A percentile compares a stretch with the other conserved stretches of the same genome.
Conservation (phyloP, 2,113 vertebrate genomes). For the Dromas ardeola region DNA sequence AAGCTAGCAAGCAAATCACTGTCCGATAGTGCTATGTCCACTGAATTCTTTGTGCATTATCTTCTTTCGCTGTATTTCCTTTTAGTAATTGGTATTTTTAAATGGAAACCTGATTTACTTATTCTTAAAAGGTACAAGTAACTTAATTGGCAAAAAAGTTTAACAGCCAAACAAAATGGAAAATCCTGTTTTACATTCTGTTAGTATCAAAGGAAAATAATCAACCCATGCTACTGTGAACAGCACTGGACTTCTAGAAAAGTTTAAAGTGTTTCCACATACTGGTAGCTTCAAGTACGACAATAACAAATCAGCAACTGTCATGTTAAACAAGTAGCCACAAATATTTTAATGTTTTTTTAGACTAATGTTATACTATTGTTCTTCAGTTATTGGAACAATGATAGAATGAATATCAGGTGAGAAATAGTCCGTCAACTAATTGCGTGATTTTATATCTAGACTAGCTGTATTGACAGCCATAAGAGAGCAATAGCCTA, state of each 20-base stretch:
- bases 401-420: not conserved
- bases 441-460: not conserved
- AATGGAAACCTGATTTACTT: not conserved
- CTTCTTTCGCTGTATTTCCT: not conserved
- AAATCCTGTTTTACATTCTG: not conserved
- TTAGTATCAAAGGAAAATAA: not conserved
- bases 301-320: not conserved
- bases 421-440: not conserved
- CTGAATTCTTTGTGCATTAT: not conserved
- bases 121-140: not conserved
- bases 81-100: not conserved
- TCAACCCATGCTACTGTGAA: not conserved
- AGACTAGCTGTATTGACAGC: not conserved
- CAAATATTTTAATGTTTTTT: not conserved
- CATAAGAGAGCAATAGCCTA: not conserved
- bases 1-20: not conserved
- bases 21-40: accelerated
- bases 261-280: not conserved
- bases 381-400: not conserved
- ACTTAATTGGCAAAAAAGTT: not conserved
- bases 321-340: not conserved
- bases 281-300: not conserved
- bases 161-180: not conserved
- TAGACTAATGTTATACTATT: not conserved
- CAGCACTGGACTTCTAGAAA: not conserved